A percentile compares a stretch with the other conserved stretches of the same genome.
These are phyloP conservation scores for Regulus satrapa DNA, from an alignment of 2,113 vertebrate species.

Conservation along the genomic window DNA sequence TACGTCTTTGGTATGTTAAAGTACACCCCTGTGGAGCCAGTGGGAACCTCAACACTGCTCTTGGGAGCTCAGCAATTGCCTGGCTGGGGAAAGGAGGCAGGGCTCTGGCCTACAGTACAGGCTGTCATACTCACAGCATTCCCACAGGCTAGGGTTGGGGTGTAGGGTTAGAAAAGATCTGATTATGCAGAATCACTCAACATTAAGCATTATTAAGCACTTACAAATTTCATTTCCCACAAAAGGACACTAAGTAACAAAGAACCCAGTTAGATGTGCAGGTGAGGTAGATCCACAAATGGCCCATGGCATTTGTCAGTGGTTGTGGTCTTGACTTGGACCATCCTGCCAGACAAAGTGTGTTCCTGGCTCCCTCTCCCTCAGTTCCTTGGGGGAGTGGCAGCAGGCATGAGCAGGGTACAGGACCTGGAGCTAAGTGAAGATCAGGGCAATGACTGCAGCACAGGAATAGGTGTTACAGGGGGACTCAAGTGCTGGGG, in stretches of 20 bases:
- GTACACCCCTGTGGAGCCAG: not conserved
- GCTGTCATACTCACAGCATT: not conserved
- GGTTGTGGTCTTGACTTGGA: not conserved
- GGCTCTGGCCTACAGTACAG: not conserved
- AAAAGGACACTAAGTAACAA: not conserved
- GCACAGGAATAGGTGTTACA: not conserved
- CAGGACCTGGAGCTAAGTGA: not conserved
- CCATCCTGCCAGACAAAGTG: not conserved
- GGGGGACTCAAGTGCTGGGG: not conserved
- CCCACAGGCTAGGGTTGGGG: not conserved
- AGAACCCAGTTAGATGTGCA: not conserved
- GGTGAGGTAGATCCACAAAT: constrained; percentile 37
- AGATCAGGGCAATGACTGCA: not conserved
- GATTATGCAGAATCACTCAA: not conserved
- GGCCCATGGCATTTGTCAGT: not conserved
- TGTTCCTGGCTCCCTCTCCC: not conserved
- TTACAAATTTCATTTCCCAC: not conserved
- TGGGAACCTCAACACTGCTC: not conserved
- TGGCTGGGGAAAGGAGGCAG: not conserved
- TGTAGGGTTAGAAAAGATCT: not conserved
- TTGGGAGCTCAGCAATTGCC: not conserved
- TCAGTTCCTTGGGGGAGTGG: not conserved
- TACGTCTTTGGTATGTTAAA: not conserved
- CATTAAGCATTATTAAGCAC: not conserved
- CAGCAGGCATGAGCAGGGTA: not conserved